Percentiles rank a stretch among this genome's conserved stretches.
Evolutionary conservation across 2,797 vertebrate species (phyloP).

Genomic region (Phoebastria nigripes): DNA sequence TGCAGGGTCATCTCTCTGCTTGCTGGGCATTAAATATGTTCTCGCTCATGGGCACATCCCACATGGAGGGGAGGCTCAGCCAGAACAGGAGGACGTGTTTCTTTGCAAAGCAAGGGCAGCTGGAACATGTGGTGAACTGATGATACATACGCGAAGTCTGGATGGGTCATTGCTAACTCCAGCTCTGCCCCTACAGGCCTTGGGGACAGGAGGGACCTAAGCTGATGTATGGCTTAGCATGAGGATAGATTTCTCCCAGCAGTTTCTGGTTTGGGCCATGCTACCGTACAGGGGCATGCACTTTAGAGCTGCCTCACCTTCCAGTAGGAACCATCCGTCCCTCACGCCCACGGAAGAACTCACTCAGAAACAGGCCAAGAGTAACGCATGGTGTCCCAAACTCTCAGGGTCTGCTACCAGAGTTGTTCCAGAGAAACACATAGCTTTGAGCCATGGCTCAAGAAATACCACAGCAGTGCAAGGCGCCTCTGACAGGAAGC

Average conservation of each 20-base stretch:
- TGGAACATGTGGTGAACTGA: neutral
- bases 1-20: neutral
- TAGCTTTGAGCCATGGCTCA: neutral
- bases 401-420: neutral
- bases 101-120: neutral
- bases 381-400: fast-evolving
- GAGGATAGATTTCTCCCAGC: neutral
- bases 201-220: neutral
- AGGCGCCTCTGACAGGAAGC: neutral
- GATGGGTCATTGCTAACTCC: neutral
- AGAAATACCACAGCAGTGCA: neutral
- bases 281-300: neutral
- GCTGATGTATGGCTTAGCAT: neutral
- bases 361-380: neutral
- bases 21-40: neutral
- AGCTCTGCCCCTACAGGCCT: neutral
- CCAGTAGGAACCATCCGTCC: neutral
- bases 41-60: neutral
- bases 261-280: neutral
- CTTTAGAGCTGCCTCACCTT: neutral
- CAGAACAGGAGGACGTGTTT: neutral
- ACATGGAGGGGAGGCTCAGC: neutral
- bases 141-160: neutral
- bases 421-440: neutral
- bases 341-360: neutral